Base-by-base conservation (phyloP, 2,113 vertebrate genomes). In the Nesogale talazaci region DNA sequence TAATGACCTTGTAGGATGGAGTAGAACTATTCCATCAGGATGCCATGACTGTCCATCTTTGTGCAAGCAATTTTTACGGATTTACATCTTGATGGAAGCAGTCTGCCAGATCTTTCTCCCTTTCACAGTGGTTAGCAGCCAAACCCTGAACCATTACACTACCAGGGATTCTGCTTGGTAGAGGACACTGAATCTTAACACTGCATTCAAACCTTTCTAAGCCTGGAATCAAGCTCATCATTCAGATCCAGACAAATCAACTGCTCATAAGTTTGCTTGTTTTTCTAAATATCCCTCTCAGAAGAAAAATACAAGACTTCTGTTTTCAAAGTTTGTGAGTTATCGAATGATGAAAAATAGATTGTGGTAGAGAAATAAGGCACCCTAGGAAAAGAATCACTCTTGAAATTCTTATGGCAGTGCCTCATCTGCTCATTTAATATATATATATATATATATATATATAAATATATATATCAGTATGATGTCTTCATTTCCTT, bases 401-500 rank as follows among this genome's bases (percentile, higher is more conserved):
- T 94, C 93, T 94, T 92, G 74, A 95, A 94, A 95, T 95, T 94
- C 86, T 94, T 94, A 93, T 95, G 95, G 81, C 80, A 86, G 81
- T 93, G 96, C 74, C 67, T 96, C 96, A 92, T 96, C 76, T 95
- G 92, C 42, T 85, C 57, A 59, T 94, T 90, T 96, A 92, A 46
- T 46, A 46, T 46, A 46, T 46, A 46, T 46, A 46, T 46, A 46
- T 46, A 46, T 46, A 46, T 46, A 46, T 46, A 46, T 46, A 46
- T 46, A 46, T 46, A 46, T 46, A 46, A 6, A 46, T 46, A 46
- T 46, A 46, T 46, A 92, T 91, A 94, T 95, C 92, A 93, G 96
- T 88, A 95, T 93, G 94, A 96, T 92, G 84, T 93, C 86, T 96
- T 95, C 77, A 11, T 89, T 95, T 96, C 92, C 89, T 95, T 86